Conservation (phyloP, 2,113 vertebrate genomes). For the Sinocyclocheilus anshuiensis region DNA sequence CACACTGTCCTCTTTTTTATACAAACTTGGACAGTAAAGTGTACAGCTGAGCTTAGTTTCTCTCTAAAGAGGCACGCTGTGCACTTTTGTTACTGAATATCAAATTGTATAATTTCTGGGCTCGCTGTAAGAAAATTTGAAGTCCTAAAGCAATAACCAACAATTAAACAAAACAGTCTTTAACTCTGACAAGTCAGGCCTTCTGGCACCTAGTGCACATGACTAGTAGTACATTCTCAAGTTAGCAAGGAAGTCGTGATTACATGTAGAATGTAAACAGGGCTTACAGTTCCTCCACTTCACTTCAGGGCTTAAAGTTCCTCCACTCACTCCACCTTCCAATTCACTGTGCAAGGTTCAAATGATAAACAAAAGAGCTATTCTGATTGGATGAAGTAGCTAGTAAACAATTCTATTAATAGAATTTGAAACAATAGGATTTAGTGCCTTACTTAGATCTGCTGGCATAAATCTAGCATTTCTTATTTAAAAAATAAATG, state of each 20-base stretch:
- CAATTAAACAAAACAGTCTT: conserved; percentile 18
- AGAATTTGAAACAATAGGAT: conserved; percentile 24
- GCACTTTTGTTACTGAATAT: not conserved
- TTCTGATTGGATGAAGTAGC: conserved; percentile 17
- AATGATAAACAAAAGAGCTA: conserved; percentile 26
- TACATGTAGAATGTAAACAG: conserved; percentile 38
- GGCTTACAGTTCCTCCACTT: not conserved
- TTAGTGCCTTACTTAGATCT: conserved; percentile 22
- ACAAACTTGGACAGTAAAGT: not conserved
- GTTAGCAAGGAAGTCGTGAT: conserved; percentile 27
- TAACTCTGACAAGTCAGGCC: not conserved
- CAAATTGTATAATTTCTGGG: not conserved
- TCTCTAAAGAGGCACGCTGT: not conserved
- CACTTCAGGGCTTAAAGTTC: not conserved
- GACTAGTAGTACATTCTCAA: not conserved
- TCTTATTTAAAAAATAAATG: conserved; percentile 23
- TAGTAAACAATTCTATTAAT: conserved; percentile 13
- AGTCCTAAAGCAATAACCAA: not conserved
- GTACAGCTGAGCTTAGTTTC: not conserved
- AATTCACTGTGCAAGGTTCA: conserved; percentile 15
- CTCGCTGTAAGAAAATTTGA: not conserved
- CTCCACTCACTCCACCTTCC: not conserved
- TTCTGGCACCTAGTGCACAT: not conserved
- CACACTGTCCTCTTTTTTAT: conserved; percentile 10
- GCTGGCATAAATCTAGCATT: not conserved